Base-by-base conservation (phyloP, 1,140 invertebrate species). In the Adoxophyes honmai region DNA sequence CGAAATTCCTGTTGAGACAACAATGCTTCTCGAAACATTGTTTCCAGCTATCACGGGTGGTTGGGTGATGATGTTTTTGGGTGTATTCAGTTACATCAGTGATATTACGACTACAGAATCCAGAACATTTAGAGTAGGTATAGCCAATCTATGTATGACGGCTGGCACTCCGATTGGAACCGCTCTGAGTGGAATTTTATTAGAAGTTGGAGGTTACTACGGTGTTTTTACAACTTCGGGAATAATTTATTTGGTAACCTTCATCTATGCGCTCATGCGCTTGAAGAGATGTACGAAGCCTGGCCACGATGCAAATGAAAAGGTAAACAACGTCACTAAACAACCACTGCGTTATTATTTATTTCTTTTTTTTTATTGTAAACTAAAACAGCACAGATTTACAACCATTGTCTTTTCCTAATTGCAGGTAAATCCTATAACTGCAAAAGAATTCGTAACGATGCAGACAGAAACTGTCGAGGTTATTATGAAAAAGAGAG, bases 1-100 rank as follows among this genome's bases (percentile, higher is more conserved):
- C 16, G 69, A 90, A 63, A 89, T 90, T 65, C 77, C 89, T 5
- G 68, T 92, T 52, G 90, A 91, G 81, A 71, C 89, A 1, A 89
- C 89, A 11, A 91, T 91, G 64, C 78, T 91, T 33, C 68, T 90
- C 0, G 91, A 92, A 78, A 88, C 84, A 0, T 60, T 92, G 1
- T 85, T 91, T 18, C 90, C 90, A 3, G 91, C 90, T 2, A 73
- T 92, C 15, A 90, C 91, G 15, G 90, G 90, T 18, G 89, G 91
- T 35, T 89, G 88, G 85, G 86, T 90, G 0, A 84, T 90, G 79
- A 75, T 91, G 33, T 88, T 90, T 54, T 84, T 92, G 70, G 90
- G 90, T 11, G 83, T 91, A 8, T 92, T 91, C 60, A 90, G 91
- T 55, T 92, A 92, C 53, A 90, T 92, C 15, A 90, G 91, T 68